Conservation (phyloP, 2,888 invertebrate species). For the Mythimna impura region DNA sequence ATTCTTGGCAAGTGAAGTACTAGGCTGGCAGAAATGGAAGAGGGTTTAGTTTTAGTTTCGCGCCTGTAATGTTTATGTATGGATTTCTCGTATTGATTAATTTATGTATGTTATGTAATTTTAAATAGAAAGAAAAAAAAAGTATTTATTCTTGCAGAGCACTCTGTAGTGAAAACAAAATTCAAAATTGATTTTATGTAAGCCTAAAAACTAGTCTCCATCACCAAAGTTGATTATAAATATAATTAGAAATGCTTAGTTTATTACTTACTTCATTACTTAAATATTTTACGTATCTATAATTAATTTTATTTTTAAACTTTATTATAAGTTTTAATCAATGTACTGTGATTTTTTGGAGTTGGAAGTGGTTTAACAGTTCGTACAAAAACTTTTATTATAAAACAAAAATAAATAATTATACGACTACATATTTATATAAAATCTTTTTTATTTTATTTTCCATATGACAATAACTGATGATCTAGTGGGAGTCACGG, state of each 20-base stretch:
- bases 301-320: conserved; percentile 22
- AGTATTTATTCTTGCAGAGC: neutral
- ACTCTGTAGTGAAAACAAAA: neutral
- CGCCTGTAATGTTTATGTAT: conserved; percentile 21
- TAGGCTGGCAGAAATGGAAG: conserved; percentile 49
- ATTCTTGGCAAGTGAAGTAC: conserved; percentile 93
- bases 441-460: neutral
- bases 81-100: conserved; percentile 7
- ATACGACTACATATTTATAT: conserved; percentile 3
- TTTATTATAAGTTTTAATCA: conserved; percentile 34
- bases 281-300: conserved; percentile 14
- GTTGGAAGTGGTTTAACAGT: conserved; percentile 21
- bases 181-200: neutral
- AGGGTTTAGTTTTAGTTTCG: conserved; percentile 25
- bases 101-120: conserved; percentile 1
- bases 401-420: conserved; percentile 12
- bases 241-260: conserved; percentile 18
- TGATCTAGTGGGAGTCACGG: too few relatives aligned
- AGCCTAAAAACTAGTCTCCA: neutral
- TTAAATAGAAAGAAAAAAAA: neutral
- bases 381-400: conserved; percentile 28
- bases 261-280: conserved; percentile 6
- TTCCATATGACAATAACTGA: neutral
- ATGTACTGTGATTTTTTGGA: conserved; percentile 47
- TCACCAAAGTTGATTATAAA: conserved; percentile 8